Percentiles rank a stretch among this genome's conserved stretches.
Conservation (phyloP, 2,888 invertebrate species). For the Campaea margaritaria region DNA sequence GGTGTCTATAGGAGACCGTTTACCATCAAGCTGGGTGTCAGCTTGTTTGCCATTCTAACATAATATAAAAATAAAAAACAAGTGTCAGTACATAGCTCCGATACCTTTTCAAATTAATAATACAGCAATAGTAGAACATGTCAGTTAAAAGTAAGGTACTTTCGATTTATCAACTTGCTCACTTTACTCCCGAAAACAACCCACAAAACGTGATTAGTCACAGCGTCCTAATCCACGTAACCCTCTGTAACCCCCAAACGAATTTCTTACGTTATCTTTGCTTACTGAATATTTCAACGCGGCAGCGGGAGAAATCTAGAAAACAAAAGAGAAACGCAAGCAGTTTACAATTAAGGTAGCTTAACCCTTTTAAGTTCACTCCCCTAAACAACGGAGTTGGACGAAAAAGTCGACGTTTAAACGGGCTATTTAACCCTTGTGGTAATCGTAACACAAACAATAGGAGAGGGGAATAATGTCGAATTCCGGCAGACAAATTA, state of each 20-base stretch:
- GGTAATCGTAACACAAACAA: constrained; percentile 83
- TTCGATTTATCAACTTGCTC: neutral
- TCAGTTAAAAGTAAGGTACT: neutral
- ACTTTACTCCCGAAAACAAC: neutral
- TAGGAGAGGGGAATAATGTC: constrained; percentile 76
- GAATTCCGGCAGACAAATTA: constrained; percentile 82
- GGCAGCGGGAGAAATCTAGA: constrained; percentile 45
- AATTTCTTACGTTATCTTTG: constrained; percentile 28
- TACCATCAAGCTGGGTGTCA: too few species aligned
- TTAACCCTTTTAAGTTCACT: constrained; percentile 78
- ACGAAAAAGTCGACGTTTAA: constrained; percentile 77
- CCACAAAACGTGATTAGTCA: constrained; percentile 9
- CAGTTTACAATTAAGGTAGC: constrained; percentile 75
- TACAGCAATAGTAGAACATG: too few species aligned
- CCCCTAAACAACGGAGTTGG: constrained; percentile 73
- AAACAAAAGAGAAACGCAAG: constrained; percentile 68
- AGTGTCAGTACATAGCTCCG: too few species aligned
- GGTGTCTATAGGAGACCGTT: too few species aligned
- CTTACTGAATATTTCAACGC: constrained; percentile 47
- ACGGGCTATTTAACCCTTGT: constrained; percentile 80
- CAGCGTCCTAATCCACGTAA: constrained; percentile 6
- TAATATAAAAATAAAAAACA: too few species aligned
- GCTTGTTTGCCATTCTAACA: too few species aligned
- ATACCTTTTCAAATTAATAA: too few species aligned
- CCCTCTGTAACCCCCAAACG: constrained; percentile 18